phyloP scores from a whole-genome alignment of 2,888 invertebrate species.

The Nudaria mundana region DNA sequence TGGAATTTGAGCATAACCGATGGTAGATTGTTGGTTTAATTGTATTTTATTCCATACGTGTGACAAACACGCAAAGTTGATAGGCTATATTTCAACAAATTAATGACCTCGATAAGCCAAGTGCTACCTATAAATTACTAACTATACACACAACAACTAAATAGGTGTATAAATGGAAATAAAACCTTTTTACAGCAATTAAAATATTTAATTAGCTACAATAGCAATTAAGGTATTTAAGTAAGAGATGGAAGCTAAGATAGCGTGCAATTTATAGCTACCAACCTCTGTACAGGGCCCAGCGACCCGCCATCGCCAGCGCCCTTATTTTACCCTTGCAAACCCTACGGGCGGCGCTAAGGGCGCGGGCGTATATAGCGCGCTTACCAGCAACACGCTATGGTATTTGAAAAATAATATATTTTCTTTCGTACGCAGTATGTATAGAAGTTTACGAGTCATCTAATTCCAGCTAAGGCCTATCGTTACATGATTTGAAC shows the following conservation, averaged over 20 bases:
- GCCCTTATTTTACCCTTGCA: too few species aligned
- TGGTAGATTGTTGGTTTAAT: too few species aligned
- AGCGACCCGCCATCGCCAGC: not conserved
- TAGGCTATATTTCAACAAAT: not conserved
- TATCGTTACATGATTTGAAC: slow-evolving; percentile 17
- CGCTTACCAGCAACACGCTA: not conserved
- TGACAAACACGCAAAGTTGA: not conserved
- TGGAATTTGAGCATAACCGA: not conserved
- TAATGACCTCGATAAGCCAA: not conserved
- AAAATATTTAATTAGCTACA: slow-evolving; percentile 30
- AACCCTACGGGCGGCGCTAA: too few species aligned
- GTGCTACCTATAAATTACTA: not conserved
- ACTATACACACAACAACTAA: not conserved
- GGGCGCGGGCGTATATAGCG: too few species aligned
- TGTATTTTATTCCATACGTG: not conserved
- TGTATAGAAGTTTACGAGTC: slow-evolving; percentile 34
- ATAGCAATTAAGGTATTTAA: slow-evolving; percentile 31
- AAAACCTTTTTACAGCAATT: slow-evolving; percentile 4
- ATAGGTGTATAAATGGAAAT: not conserved
- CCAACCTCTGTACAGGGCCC: slow-evolving; percentile 1
- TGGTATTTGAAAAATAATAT: too few species aligned
- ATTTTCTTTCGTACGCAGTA: too few species aligned
- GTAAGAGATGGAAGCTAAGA: slow-evolving; percentile 24
- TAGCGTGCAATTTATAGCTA: slow-evolving; percentile 32
- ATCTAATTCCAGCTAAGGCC: slow-evolving; percentile 15